These are phyloP conservation scores for Garra rufa DNA, from an alignment of 2,113 vertebrate species.

Conservation along the genomic window DNA sequence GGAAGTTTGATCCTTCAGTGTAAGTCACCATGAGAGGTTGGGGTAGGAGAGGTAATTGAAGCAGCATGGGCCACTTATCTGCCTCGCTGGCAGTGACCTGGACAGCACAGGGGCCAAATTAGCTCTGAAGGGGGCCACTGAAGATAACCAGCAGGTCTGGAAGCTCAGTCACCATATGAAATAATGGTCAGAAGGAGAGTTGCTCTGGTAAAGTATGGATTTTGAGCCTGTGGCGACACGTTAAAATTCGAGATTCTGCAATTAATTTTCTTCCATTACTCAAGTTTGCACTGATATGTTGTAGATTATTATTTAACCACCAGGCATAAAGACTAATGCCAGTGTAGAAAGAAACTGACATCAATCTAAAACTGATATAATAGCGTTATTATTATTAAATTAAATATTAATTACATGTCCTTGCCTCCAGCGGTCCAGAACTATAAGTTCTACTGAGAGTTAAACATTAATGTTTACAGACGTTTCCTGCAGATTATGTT, in stretches of 20 bases:
- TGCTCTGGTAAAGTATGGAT: background rate
- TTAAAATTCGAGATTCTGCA: background rate
- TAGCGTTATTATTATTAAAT: slow-evolving; percentile 10
- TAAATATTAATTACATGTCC: background rate
- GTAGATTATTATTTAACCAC: background rate
- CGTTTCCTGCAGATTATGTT: background rate
- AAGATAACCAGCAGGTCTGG: slow-evolving; percentile 62
- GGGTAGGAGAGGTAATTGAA: slow-evolving; percentile 70
- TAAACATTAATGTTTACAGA: background rate
- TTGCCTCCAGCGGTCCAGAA: background rate
- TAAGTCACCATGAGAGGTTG: slow-evolving; percentile 59
- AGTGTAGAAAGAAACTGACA: background rate
- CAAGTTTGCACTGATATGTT: background rate
- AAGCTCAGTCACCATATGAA: slow-evolving; percentile 47
- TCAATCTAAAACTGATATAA: background rate
- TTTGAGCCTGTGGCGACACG: background rate
- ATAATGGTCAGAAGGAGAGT: slow-evolving; percentile 16
- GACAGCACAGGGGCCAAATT: slow-evolving; percentile 71
- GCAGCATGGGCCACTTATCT: slow-evolving; percentile 77
- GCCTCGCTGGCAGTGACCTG: slow-evolving; percentile 68
- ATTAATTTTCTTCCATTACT: background rate
- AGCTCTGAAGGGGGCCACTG: slow-evolving; percentile 64
- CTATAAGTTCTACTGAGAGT: background rate
- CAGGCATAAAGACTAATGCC: background rate
- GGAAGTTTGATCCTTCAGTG: slow-evolving; percentile 63